Percentiles rank a stretch among this genome's conserved stretches.
These are phyloP conservation scores for Astropecten irregularis DNA, from an alignment of 53 echinoderm and acorn worm species.

Conservation along the genomic window DNA sequence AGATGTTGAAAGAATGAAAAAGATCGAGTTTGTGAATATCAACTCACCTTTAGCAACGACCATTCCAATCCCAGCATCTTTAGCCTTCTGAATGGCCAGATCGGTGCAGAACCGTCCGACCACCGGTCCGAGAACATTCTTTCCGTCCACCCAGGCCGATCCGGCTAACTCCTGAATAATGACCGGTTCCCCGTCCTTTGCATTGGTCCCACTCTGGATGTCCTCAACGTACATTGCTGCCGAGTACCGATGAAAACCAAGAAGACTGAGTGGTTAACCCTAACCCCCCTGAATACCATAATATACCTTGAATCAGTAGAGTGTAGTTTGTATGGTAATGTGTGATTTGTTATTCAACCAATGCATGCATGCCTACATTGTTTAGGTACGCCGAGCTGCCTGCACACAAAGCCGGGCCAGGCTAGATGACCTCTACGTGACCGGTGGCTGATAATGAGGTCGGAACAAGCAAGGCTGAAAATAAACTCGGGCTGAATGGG, in stretches of 20 bases:
- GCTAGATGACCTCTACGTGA: no score
- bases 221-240: slow-evolving; percentile 94
- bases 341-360: no score
- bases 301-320: neutral
- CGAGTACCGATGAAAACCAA: neutral
- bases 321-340: no score
- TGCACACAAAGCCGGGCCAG: no score
- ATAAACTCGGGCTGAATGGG: no score
- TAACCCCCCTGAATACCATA: neutral
- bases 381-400: no score
- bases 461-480: no score
- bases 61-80: slow-evolving; percentile 89
- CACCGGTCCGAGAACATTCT: slow-evolving; percentile 84
- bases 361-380: no score
- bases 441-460: no score
- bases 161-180: slow-evolving; percentile 84
- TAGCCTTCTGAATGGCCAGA: slow-evolving; percentile 88
- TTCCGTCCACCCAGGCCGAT: slow-evolving; percentile 91
- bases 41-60: slow-evolving; percentile 89
- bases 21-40: no score
- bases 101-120: slow-evolving; percentile 94
- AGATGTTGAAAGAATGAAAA: no score
- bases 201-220: slow-evolving; percentile 76
- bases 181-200: slow-evolving; percentile 75
- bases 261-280: neutral